A percentile compares a stretch with the other conserved stretches of the same genome.
These are phyloP conservation scores for Empidonax traillii DNA, from an alignment of 2,113 vertebrate species.

Conservation along the genomic window DNA sequence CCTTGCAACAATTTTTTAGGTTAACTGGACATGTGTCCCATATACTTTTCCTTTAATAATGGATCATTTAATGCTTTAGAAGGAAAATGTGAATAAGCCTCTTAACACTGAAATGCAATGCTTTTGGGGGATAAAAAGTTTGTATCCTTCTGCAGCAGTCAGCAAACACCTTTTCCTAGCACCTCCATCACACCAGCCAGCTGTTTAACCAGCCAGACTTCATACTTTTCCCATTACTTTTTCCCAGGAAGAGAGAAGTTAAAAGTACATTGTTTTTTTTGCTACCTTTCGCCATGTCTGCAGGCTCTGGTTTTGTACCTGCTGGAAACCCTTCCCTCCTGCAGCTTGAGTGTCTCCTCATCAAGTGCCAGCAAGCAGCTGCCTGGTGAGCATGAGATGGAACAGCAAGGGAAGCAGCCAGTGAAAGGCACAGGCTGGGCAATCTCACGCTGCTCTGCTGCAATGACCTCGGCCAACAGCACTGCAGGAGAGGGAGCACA, in stretches of 20 bases:
- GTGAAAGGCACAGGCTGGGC: background rate
- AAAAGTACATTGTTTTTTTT: background rate
- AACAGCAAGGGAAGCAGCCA: background rate
- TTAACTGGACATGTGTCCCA: background rate
- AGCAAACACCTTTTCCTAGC: background rate
- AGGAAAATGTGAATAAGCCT: background rate
- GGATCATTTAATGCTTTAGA: background rate
- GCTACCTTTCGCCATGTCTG: background rate
- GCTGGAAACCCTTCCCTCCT: background rate
- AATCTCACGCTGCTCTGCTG: background rate
- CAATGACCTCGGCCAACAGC: background rate
- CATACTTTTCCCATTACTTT: background rate
- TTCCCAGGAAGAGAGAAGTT: background rate
- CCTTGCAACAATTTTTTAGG: background rate
- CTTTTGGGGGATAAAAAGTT: background rate
- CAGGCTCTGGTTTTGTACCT: background rate
- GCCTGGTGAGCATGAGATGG: background rate
- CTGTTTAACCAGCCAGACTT: background rate
- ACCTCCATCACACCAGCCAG: background rate
- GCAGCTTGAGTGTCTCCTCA: background rate
- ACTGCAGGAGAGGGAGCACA: fast-evolving
- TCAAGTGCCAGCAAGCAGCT: background rate
- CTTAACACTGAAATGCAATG: background rate
- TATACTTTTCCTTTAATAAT: background rate
- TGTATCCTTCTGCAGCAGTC: background rate